Evolutionary conservation across 2,888 invertebrate genomes (phyloP).

Genomic region (Pammene aurita): DNA sequence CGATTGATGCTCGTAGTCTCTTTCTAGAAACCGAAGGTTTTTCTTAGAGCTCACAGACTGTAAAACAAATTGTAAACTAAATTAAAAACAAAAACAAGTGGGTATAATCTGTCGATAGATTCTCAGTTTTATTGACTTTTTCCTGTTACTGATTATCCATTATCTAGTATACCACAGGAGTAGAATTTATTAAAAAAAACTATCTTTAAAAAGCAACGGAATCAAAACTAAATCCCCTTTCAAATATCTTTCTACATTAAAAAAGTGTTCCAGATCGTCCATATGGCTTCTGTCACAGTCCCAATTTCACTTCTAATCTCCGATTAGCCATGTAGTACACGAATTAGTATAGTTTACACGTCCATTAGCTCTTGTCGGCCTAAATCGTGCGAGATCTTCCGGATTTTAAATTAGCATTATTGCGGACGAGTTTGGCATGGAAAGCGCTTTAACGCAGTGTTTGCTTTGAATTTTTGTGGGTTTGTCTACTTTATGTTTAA

Average conservation of each 20-base stretch:
- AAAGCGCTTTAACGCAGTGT: background rate
- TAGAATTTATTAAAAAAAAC: too few relatives aligned
- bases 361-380: conserved; percentile 20
- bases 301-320: conserved; percentile 1
- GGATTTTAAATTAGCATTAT: conserved; percentile 8
- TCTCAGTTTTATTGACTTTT: too few relatives aligned
- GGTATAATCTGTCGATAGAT: too few relatives aligned
- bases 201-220: too few relatives aligned
- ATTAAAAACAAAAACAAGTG: too few relatives aligned
- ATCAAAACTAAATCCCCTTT: background rate
- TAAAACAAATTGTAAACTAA: too few relatives aligned
- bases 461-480: background rate
- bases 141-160: too few relatives aligned
- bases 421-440: conserved; percentile 9
- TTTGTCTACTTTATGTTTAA: too few relatives aligned
- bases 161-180: too few relatives aligned
- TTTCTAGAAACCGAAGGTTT: too few relatives aligned
- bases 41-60: too few relatives aligned
- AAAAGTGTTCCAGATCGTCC: background rate
- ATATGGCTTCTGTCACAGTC: conserved; percentile 11
- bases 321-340: conserved; percentile 32
- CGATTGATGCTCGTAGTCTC: too few relatives aligned
- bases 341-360: conserved; percentile 25
- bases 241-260: background rate
- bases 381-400: background rate